These are phyloP conservation scores for Octonoba sinensis DNA, from an alignment of 2,888 invertebrate genomes.

Conservation along the genomic window DNA sequence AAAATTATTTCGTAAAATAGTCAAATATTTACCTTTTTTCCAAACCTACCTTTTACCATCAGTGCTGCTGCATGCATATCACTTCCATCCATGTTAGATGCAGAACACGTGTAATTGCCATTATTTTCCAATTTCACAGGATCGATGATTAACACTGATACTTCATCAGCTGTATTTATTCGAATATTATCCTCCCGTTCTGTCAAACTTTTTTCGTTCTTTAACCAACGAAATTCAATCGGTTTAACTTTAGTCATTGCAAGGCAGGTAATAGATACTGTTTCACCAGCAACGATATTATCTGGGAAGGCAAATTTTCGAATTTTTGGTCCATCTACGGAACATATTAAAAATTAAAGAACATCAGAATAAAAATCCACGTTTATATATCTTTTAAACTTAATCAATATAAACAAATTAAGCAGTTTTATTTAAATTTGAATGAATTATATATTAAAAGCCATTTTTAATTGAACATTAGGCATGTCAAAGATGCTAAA, in stretches of 20 bases:
- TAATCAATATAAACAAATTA: too few species aligned
- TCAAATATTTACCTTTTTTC: neutral
- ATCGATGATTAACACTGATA: constrained; percentile 6
- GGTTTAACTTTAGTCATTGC: neutral
- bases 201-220: constrained; percentile 12
- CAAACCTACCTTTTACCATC: constrained; percentile 22
- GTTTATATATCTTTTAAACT: too few species aligned
- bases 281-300: constrained; percentile 1
- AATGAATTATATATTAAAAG: too few species aligned
- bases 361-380: too few species aligned
- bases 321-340: constrained; percentile 15
- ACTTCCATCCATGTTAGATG: constrained; percentile 17
- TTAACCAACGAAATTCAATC: constrained; percentile 14
- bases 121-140: constrained; percentile 16
- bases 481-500: too few species aligned
- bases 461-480: too few species aligned
- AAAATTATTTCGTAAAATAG: too few species aligned
- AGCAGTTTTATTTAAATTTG: too few species aligned
- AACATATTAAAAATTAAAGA: neutral
- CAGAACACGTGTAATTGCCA: constrained; percentile 54
- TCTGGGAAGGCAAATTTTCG: constrained; percentile 16
- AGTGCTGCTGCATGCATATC: constrained; percentile 21
- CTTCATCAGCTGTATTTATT: constrained; percentile 6
- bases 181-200: neutral
- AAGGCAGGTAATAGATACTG: neutral